Evolutionary conservation across 2,113 vertebrate genomes (phyloP), one percentile per base, ranked within the genome.

Genomic region (Elephas maximus): DNA sequence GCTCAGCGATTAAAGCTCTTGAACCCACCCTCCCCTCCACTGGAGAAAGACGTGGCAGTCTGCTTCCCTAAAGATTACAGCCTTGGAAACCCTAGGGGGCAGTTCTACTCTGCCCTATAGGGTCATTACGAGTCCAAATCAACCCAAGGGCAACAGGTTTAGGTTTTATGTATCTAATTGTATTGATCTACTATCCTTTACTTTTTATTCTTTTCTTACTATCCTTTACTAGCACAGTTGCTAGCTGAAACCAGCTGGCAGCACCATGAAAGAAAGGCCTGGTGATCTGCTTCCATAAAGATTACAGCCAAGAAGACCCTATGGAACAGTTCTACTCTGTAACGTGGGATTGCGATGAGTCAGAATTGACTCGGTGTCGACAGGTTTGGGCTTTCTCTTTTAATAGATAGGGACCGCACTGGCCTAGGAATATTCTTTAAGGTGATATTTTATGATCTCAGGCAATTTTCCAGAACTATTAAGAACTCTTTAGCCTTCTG

Each of bases 401-500:
- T 71, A 82, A 73, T 26, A 90, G 23, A 28, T 24, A 93, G 28
- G 20, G 28, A 53, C 57, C 65, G n/a, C 14, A 18, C 0, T 82
- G 8, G 26, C 62, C 30, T 5, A 85, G 44, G 45, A 80, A 86
- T 18, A 79, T n/a, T 85, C 2, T 86, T 88, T 82, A 57, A 67
- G 60, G 65, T 90, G 45, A 15, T 92, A 88, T 78, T 45, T 88
- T 74, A 89, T 57, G 51, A 65, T 21, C 6, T 41, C 45, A 91
- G 30, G 48, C 20, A 71, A 91, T 44, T 74, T 95, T 76, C n/a
- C 2, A 74, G 28, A 88, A 78, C 51, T 80, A 14, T 67, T 97
- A 90, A 87, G 73, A 95, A 79, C 83, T 83, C 85, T 37, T 83
- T 91, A 33, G 1, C 7, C 24, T 65, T 4, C 63, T 45, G 14